phyloP scores from a whole-genome alignment of 2,113 vertebrate species.

The Castor canadensis region DNA sequence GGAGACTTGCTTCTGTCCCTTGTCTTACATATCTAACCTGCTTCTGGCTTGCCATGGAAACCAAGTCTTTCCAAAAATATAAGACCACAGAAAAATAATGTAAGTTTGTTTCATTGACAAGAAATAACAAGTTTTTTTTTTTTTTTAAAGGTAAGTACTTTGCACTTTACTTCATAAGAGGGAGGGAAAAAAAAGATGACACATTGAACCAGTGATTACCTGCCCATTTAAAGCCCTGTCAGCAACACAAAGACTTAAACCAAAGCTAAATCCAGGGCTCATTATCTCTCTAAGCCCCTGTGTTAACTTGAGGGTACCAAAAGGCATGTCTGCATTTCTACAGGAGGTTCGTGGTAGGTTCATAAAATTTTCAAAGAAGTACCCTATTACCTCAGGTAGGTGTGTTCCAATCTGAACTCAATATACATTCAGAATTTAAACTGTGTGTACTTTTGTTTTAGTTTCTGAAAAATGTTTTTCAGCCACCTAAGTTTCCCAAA shows the following conservation, averaged over 20 bases:
- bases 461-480: slow-evolving; percentile 73
- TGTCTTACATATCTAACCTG: neutral
- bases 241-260: slow-evolving; percentile 70
- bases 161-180: slow-evolving; percentile 54
- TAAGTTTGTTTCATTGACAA: slow-evolving; percentile 23
- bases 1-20: neutral
- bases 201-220: slow-evolving; percentile 68
- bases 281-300: slow-evolving; percentile 66
- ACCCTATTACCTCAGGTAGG: slow-evolving; percentile 64
- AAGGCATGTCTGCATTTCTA: slow-evolving; percentile 68
- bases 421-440: slow-evolving; percentile 35
- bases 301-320: slow-evolving; percentile 69
- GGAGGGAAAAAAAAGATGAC: slow-evolving; percentile 59
- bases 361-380: slow-evolving; percentile 67
- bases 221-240: slow-evolving; percentile 68
- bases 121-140: slow-evolving; percentile 12
- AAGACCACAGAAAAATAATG: slow-evolving; percentile 24
- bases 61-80: slow-evolving; percentile 42
- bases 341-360: slow-evolving; percentile 46
- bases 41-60: slow-evolving; percentile 41
- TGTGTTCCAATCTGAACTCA: slow-evolving; percentile 54
- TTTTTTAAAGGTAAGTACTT: slow-evolving; percentile 14
- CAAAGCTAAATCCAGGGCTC: slow-evolving; percentile 61
- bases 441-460: slow-evolving; percentile 66
- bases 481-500: slow-evolving; percentile 34